A percentile compares a stretch with the other conserved stretches of the same genome.
phyloP scores from a whole-genome alignment of 2,113 vertebrate species.

The Sula dactylatra region DNA sequence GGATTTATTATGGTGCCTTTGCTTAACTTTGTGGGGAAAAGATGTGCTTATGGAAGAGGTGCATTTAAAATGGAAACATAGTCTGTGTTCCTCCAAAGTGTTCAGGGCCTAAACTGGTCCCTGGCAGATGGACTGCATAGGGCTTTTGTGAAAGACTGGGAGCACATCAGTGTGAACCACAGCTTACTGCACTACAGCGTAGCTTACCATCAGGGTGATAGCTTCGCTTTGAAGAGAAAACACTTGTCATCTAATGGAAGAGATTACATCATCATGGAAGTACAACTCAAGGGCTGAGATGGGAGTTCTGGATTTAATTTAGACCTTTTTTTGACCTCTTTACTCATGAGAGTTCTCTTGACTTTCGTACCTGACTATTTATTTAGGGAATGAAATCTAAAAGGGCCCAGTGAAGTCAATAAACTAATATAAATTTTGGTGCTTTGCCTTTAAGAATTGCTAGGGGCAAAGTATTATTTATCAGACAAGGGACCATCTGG shows the following conservation, averaged over 20 bases:
- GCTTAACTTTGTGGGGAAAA: not conserved
- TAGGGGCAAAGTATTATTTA: not conserved
- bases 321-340: not conserved
- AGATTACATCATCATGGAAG: not conserved
- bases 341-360: not conserved
- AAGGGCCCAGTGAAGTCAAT: not conserved
- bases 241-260: not conserved
- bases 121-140: not conserved
- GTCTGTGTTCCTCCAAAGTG: not conserved
- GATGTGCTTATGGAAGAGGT: not conserved
- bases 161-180: not conserved
- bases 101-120: not conserved
- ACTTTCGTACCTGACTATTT: not conserved
- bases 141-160: not conserved
- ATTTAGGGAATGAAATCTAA: not conserved
- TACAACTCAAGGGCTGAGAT: not conserved
- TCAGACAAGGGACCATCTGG: not conserved
- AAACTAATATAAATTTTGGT: not conserved
- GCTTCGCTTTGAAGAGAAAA: not conserved
- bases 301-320: not conserved
- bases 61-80: not conserved
- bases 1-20: not conserved
- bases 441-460: not conserved
- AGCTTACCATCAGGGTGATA: not conserved
- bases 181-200: not conserved